Base-by-base conservation (phyloP, 2,113 vertebrate species). In the Ictalurus furcatus region DNA sequence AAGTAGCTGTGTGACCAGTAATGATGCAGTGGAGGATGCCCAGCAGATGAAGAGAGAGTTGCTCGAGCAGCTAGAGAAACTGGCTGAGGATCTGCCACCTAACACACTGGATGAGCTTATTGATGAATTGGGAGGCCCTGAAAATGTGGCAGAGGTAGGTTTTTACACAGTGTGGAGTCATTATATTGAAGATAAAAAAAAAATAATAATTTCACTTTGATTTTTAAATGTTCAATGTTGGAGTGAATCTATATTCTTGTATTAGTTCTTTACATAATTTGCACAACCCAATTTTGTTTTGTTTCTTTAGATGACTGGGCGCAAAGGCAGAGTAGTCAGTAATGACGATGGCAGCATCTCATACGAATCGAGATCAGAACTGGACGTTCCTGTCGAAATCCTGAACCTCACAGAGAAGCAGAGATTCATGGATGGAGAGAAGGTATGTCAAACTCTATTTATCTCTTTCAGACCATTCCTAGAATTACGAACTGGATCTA, bases 351-450 rank as follows among this genome's bases (percentile, higher is more conserved):
- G 98, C 92, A 99, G 96, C 94, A 99, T 99, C 92, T 98, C 97
- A 0, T 99, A 99, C 0, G 98, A 99, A 85, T 99, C 98, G 0
- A 95, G 98, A 48, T 99, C 98, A 0, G 98, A 99, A 73, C 96
- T 98, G 4, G 98, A 99, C 0, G 98, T 99, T 65, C 98, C 98
- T 0, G 98, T 99, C 30, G 98, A 99, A 91, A 99, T 99, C 93
- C 95, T 99, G 19, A 99, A 99, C 85, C 97, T 99, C 87, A 99
- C 98, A 0, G 98, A 99, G 85, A 99, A 99, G 92, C 98, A 99
- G 86, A 95, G 98, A 86, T 99, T 99, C 93, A 99, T 99, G 98
- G 97, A 99, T 88, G 98, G 98, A 93, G 97, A 99, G 88, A 99
- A 99, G 98, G 98, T 99, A 94, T 25, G 58, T 12, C 56, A 5